Percentiles rank a stretch among this genome's conserved stretches.
Evolutionary conservation across 1,140 invertebrate genomes (phyloP).

Genomic region (Neuroterus valhalla): DNA sequence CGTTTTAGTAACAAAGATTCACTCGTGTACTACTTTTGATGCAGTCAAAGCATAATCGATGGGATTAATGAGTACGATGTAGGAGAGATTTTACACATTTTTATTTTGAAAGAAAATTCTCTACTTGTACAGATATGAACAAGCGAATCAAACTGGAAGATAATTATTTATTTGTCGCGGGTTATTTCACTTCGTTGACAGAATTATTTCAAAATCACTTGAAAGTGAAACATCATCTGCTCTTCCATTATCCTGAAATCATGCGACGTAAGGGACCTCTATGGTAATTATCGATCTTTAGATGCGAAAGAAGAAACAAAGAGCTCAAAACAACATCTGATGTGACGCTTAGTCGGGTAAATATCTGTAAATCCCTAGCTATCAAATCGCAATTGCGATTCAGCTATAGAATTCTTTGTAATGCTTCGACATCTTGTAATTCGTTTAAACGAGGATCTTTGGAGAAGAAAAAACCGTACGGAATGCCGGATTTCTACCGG

Average conservation of each 20-base stretch:
- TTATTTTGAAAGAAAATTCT: constrained; percentile 32
- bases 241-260: constrained; percentile 36
- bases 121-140: constrained; percentile 34
- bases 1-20: no score
- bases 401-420: constrained; percentile 32
- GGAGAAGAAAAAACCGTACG: no score
- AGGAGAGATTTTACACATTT: constrained; percentile 34
- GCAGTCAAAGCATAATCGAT: no score
- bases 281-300: constrained; percentile 33
- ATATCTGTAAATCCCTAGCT: constrained; percentile 42
- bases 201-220: constrained; percentile 33
- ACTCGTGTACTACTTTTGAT: no score
- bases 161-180: constrained; percentile 31
- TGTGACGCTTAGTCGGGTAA: constrained; percentile 36
- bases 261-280: constrained; percentile 39
- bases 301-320: constrained; percentile 40
- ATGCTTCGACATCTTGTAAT: not conserved
- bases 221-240: constrained; percentile 41
- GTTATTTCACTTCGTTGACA: constrained; percentile 33
- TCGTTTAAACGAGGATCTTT: constrained; percentile 11
- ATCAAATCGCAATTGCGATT: constrained; percentile 44
- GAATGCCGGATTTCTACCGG: no score
- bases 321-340: constrained; percentile 39
- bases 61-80: no score
- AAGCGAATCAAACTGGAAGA: constrained; percentile 32